Conservation (phyloP, 2,888 invertebrate species). For the Germaria angustata region DNA sequence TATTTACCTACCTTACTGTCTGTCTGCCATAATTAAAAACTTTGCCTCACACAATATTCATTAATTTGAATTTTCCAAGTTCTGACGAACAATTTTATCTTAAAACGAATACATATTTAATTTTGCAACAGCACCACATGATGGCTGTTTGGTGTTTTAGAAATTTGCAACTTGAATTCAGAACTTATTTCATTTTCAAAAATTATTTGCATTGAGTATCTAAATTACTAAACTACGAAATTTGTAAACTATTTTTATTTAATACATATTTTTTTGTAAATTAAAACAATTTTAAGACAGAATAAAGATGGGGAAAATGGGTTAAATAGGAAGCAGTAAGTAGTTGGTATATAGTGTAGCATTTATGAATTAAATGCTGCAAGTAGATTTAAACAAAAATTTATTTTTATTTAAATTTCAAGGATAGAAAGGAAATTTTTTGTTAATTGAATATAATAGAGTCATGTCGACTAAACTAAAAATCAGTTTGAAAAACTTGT, state of each 20-base stretch:
- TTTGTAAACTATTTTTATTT: conserved; percentile 26
- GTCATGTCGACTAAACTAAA: not conserved
- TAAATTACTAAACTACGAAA: conserved; percentile 30
- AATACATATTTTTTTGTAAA: not conserved
- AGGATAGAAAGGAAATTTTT: conserved; percentile 1
- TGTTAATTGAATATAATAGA: not conserved
- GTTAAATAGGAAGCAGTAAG: too few relatives aligned
- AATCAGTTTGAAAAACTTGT: conserved; percentile 42
- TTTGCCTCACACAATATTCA: conserved; percentile 11
- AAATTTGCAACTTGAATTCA: conserved; percentile 43
- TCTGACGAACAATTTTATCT: conserved; percentile 27
- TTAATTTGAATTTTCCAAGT: conserved; percentile 41
- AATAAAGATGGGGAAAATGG: conserved; percentile 7
- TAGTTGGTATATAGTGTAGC: not conserved
- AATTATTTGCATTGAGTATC: conserved; percentile 52
- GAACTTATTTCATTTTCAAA: conserved; percentile 34
- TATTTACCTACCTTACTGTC: not conserved
- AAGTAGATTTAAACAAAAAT: conserved; percentile 15
- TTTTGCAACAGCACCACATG: conserved; percentile 14
- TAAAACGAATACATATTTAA: conserved; percentile 28
- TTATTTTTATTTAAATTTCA: too few relatives aligned
- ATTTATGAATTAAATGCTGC: conserved; percentile 12
- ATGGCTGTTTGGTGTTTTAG: conserved; percentile 33
- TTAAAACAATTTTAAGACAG: not conserved
- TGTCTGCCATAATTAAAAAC: not conserved